phyloP scores from a whole-genome alignment of 2,113 vertebrate genomes.

The Pseudorectes ferrugineus region DNA sequence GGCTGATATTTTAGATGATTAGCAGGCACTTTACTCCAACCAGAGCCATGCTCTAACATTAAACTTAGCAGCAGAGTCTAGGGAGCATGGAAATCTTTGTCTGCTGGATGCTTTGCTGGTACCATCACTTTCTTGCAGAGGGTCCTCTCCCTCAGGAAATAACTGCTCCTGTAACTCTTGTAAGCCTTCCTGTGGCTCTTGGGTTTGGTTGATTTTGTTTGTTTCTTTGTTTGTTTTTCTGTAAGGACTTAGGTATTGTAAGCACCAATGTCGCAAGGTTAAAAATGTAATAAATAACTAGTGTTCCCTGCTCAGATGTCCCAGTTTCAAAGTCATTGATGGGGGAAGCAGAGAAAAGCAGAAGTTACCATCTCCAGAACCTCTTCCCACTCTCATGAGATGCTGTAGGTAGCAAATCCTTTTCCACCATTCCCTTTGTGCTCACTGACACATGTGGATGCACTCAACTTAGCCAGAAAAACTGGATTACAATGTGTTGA shows the following conservation, averaged over 20 bases:
- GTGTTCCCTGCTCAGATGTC: background rate
- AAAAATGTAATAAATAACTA: background rate
- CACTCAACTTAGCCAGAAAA: slow-evolving; percentile 8
- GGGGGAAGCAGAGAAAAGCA: background rate
- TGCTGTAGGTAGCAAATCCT: background rate
- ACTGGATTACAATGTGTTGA: background rate
- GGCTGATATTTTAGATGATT: background rate
- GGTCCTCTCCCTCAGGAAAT: background rate
- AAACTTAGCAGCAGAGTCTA: background rate
- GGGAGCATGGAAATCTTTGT: background rate
- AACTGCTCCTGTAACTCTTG: background rate
- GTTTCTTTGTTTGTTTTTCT: background rate
- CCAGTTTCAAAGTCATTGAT: background rate
- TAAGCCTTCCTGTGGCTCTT: background rate
- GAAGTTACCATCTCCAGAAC: background rate
- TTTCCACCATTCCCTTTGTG: background rate
- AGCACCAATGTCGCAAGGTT: background rate
- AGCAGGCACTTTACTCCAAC: background rate
- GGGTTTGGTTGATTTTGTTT: background rate
- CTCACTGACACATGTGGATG: background rate
- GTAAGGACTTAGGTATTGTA: background rate
- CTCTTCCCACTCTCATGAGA: background rate
- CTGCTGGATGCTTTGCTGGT: background rate
- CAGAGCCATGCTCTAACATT: background rate
- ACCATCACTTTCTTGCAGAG: background rate